Conservation (phyloP, 1,140 invertebrate genomes). For the Euwallacea similis region DNA sequence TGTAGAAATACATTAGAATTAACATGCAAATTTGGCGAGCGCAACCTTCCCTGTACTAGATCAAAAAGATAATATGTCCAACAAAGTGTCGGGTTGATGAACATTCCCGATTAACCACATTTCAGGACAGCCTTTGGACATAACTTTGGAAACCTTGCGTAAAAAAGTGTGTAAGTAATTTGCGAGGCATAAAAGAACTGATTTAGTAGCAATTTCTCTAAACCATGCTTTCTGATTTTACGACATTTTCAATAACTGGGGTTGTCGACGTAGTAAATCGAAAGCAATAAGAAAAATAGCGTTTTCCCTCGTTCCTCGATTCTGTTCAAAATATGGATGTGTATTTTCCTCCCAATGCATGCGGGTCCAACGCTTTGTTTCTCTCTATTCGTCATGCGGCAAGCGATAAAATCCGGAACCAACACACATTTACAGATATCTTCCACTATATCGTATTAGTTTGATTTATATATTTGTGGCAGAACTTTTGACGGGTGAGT, state of each 20-base stretch:
- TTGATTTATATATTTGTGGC: constrained; percentile 16
- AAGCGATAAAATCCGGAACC: constrained; percentile 28
- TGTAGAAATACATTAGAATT: constrained; percentile 10
- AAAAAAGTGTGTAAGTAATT: constrained; percentile 23
- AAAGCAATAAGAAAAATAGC: constrained; percentile 33
- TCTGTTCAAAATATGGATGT: constrained; percentile 30
- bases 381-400: constrained; percentile 11
- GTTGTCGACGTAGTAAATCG: constrained; percentile 36
- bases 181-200: constrained; percentile 10
- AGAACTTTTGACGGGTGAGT: neutral
- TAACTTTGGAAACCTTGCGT: neutral
- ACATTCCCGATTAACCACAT: constrained; percentile 11
- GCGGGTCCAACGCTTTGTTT: constrained; percentile 15
- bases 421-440: constrained; percentile 15
- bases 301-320: constrained; percentile 28
- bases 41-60: constrained; percentile 11
- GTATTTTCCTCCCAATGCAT: constrained; percentile 21
- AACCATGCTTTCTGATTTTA: constrained; percentile 22
- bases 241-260: constrained; percentile 10
- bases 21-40: constrained; percentile 16
- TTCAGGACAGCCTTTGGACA: neutral
- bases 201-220: constrained; percentile 32
- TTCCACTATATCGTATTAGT: constrained; percentile 8
- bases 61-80: constrained; percentile 18
- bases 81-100: constrained; percentile 18